These are phyloP conservation scores for Rhagophthalmus giganteus DNA, from an alignment of 2,888 invertebrate genomes.

Conservation along the genomic window DNA sequence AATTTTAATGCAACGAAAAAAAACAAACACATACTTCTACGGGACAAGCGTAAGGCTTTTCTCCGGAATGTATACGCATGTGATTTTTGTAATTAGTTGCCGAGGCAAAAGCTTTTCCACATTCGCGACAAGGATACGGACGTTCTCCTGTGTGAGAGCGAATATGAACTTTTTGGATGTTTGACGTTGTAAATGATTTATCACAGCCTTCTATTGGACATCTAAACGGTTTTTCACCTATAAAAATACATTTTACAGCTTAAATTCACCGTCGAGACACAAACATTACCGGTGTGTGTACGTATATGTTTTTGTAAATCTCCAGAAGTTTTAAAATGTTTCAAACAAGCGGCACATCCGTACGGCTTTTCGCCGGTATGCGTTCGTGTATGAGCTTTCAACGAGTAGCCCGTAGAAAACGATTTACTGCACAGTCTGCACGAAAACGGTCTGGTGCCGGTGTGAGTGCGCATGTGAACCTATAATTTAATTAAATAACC, in stretches of 20 bases:
- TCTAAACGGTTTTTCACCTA: conserved; percentile 58
- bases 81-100: conserved; percentile 72
- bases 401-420: conserved; percentile 58
- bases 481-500: conserved; percentile 41
- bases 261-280: background rate
- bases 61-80: conserved; percentile 68
- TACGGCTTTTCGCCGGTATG: conserved; percentile 59
- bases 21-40: conserved; percentile 50
- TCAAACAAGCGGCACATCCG: conserved; percentile 45
- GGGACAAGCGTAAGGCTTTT: conserved; percentile 67
- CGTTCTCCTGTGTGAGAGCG: conserved; percentile 70
- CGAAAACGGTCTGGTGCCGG: conserved; percentile 57
- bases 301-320: conserved; percentile 53
- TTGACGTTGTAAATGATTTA: conserved; percentile 68
- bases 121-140: conserved; percentile 65
- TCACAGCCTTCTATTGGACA: conserved; percentile 64
- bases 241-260: conserved; percentile 5
- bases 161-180: conserved; percentile 69
- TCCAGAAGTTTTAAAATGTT: conserved; percentile 52
- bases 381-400: conserved; percentile 59
- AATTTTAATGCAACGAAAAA: too few relatives aligned
- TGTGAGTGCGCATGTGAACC: conserved; percentile 61
- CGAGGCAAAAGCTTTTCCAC: conserved; percentile 67
- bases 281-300: conserved; percentile 51
- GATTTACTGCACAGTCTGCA: conserved; percentile 59